Evolutionary conservation across 2,113 vertebrate species (phyloP), one percentile per base, ranked within the genome.

Genomic region (Butastur rufipennis): DNA sequence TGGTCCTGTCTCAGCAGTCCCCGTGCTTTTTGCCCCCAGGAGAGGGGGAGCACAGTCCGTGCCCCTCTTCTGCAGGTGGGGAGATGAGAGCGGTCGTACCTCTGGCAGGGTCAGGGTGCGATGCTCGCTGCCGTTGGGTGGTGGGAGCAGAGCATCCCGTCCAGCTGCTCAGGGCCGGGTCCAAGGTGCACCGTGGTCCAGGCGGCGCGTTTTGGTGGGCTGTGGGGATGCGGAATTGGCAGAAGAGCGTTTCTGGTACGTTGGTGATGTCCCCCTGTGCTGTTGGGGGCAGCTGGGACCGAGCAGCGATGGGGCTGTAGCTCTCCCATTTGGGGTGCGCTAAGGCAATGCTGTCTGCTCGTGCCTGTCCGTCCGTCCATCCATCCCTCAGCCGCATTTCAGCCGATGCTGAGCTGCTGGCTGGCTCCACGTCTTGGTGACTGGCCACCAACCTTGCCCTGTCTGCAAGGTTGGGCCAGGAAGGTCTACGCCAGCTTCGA

Each of bases 161-260:
- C n/a, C 18, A 4, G 58, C 63, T 22, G 47, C 61, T 74, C 25
- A 1, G 15, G 62, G 20, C 32, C 0, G 0, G 66, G 22, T 31
- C 34, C 1, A 7, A 50, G 55, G 19, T 5, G 42, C 27, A 9
- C 62, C 1, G 0, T 0, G 6, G n/a, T 15, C 9, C 68, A 14
- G 34, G 32, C 34, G 42, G 29, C 0, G 0, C 1, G 0, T 40
- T 74, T 34, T 0, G 61, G n/a, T 50, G 59, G 59, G 83, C 38
- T 45, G 27, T 0, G 7, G 79, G 25, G 50, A 25, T 3, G 19
- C 59, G 66, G 40, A 47, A 20, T 1, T 10, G 23, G 55, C 31
- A n/a, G 45, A 78, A 32, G 3, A 19, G 23, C 1, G 0, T 18
- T 36, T 55, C 32, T 79, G 50, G 50, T 19, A 31, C 2, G 3